Conservation (phyloP, 2,888 invertebrate species). For the Rotaria socialis region DNA sequence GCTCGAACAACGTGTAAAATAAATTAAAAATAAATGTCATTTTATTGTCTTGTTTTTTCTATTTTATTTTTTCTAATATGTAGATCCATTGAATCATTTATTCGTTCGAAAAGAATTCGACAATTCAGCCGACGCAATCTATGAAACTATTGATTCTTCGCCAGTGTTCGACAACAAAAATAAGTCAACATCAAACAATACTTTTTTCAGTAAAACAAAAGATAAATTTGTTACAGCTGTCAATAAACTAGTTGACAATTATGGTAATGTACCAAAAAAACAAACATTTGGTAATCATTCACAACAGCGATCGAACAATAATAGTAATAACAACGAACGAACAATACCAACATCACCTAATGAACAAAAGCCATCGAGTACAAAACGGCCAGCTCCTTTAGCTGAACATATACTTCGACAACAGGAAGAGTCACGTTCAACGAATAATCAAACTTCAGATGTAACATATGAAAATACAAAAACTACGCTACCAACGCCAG, state of each 20-base stretch:
- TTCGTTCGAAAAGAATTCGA: background rate
- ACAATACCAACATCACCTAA: background rate
- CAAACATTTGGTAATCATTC: background rate
- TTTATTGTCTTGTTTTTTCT: background rate
- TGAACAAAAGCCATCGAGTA: background rate
- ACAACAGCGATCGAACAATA: background rate
- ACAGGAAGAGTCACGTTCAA: background rate
- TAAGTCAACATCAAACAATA: conserved; percentile 4
- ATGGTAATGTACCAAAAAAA: conserved; percentile 32
- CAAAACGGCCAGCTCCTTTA: conserved; percentile 10
- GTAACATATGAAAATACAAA: background rate
- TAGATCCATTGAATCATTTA: conserved; percentile 23
- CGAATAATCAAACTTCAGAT: background rate
- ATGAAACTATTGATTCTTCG: conserved; percentile 15
- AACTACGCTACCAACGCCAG: background rate
- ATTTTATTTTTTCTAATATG: background rate
- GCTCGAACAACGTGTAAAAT: background rate
- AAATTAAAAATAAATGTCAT: background rate
- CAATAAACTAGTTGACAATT: conserved; percentile 35
- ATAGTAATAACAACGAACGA: background rate
- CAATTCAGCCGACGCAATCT: background rate
- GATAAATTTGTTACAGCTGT: conserved; percentile 36
- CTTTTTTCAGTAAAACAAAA: conserved; percentile 25
- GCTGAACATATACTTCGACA: conserved; percentile 3
- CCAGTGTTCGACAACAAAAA: background rate